Base-by-base conservation (phyloP, 2,113 vertebrate genomes). In the Pogonocichla stellata region DNA sequence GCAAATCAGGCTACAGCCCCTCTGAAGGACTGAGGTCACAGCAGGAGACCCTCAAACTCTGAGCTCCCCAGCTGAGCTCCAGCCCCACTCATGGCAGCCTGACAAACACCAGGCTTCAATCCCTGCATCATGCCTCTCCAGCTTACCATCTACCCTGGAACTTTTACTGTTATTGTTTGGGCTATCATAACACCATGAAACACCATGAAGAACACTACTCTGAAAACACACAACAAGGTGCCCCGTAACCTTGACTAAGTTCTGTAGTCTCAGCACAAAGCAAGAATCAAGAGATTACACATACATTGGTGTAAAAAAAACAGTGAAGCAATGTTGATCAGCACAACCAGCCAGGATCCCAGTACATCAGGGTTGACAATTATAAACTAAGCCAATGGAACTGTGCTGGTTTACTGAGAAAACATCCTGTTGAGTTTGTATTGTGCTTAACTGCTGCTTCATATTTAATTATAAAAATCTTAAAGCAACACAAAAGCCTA, bases 381-480 rank as follows among this genome's bases (percentile, higher is more conserved):
- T 92, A n/a, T 42, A 56, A 91, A 84, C 62, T 60, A 92, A 93
- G 14, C 56, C 19, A 2, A 56, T 36, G 72, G 61, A 86, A 67
- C 65, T 58, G 36, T 0, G 1, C 40, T 92, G 88, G 87, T 91
- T 88, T 92, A 84, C 80, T 79, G 64, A 90, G 64, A 88, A 88
- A 86, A 92, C 62, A 92, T 89, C 83, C 95, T 64, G 53, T 71
- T 1, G 12, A 58, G 90, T 74, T 86, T 50, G 34, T 67, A 57
- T 89, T 84, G 34, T 71, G 18, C 72, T 80, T 51, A 91, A 88
- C 92, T 53, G 53, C 69, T 81, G 61, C 78, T 92, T 87, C 80
- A 23, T 89, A 87, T 94, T 94, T 81, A 91, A 95, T 92, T 93
- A 81, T 36, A 86, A 87, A 86, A 93, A 48, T 19, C 80, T 71